phyloP scores from a whole-genome alignment of 1,140 invertebrate genomes.

The Ceratina japonica region DNA sequence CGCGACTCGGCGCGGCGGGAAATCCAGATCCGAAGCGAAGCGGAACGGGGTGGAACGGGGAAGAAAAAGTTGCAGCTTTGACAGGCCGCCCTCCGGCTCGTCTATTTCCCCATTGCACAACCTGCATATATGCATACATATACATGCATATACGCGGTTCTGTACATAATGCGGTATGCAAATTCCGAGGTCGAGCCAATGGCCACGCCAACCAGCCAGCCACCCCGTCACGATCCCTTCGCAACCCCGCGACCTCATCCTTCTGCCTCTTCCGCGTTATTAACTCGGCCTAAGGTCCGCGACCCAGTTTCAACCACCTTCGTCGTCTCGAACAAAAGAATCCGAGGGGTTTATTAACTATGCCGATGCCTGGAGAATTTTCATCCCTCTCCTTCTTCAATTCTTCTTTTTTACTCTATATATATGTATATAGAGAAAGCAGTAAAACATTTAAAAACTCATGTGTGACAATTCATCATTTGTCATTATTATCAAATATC shows the following conservation, averaged over 20 bases:
- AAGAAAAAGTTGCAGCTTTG: conserved; percentile 10
- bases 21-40: not conserved
- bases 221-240: not conserved
- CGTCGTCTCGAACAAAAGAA: conserved; percentile 53
- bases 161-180: conserved; percentile 51
- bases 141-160: conserved; percentile 1
- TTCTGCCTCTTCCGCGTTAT: conserved; percentile 49
- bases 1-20: not conserved
- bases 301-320: conserved; percentile 57
- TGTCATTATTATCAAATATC: no score
- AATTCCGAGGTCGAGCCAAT: conserved; percentile 35
- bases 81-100: conserved; percentile 7
- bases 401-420: no score
- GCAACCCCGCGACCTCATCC: no score
- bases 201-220: not conserved
- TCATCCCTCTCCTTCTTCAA: not conserved
- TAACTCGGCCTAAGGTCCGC: conserved; percentile 58
- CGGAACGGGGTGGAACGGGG: not conserved
- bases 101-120: conserved; percentile 2
- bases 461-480: no score
- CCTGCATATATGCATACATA: conserved; percentile 19
- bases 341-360: conserved; percentile 52
- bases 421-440: no score
- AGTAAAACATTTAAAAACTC: no score
- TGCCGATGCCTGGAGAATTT: conserved; percentile 29